Percentiles rank a stretch among this genome's conserved stretches.
These are phyloP conservation scores for Eupithecia abbreviata DNA, from an alignment of 2,888 invertebrate genomes.

Conservation along the genomic window DNA sequence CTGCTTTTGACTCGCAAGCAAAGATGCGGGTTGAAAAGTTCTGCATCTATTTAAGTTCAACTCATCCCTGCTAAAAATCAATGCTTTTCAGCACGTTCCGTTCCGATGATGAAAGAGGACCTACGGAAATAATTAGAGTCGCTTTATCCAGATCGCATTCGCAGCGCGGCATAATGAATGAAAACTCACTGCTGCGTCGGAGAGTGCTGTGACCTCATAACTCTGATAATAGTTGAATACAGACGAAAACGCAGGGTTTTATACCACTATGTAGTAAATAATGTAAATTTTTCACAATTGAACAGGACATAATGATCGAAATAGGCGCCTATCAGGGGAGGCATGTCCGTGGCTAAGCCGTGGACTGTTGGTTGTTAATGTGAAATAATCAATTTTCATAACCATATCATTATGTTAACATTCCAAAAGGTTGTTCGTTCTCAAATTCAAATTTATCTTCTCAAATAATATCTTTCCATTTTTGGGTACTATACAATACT, in stretches of 20 bases:
- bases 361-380: too few species aligned
- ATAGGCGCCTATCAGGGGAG: too few species aligned
- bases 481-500: too few species aligned
- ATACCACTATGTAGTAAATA: not conserved
- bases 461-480: too few species aligned
- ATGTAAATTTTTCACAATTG: not conserved
- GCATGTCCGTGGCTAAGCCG: too few species aligned
- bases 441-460: too few species aligned
- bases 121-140: conserved; percentile 79
- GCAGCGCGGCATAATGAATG: conserved; percentile 74
- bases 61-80: conserved; percentile 30
- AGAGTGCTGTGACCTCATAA: conserved; percentile 59
- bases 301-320: not conserved
- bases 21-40: not conserved
- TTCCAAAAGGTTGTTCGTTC: too few species aligned
- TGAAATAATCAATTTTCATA: too few species aligned
- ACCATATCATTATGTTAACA: too few species aligned
- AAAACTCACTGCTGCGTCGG: conserved; percentile 67
- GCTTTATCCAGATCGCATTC: conserved; percentile 78
- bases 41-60: conserved; percentile 2
- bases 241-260: conserved; percentile 37
- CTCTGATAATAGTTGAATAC: conserved; percentile 43
- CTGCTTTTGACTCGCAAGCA: not conserved
- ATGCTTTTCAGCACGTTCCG: conserved; percentile 50
- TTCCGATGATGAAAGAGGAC: conserved; percentile 65